Evolutionary conservation across 2,113 vertebrate genomes (phyloP), one percentile per base, ranked within the genome.

Genomic region (Rana temporaria): DNA sequence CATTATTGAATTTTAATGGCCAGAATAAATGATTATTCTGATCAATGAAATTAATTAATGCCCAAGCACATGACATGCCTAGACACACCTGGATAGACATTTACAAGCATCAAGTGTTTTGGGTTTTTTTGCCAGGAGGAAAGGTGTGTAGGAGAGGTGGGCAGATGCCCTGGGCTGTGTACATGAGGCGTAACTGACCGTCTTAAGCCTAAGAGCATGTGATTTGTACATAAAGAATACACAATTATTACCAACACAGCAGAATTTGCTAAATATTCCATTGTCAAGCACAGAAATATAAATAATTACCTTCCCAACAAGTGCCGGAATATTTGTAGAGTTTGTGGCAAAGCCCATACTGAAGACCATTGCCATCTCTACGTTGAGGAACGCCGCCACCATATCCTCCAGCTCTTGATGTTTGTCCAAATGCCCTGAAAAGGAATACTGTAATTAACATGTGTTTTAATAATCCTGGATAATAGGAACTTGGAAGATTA

Each of bases 271-370:
- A n/a, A 38, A 8, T 38, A 4, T 38, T 38, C 6, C 34, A 60
- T 11, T 14, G 18, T 60, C 18, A n/a, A 60, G 18, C 4, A 60
- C 42, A 12, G 59, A 60, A 9, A 19, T 6, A 4, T 1, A 60
- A 11, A 60, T 1, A 22, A 24, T 32, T 77, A 98, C 97, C 95
- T 97, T 98, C 77, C 96, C 96, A 87, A 97, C 96, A 53, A 98
- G 90, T 78, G 95, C 95, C 66, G 97, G 96, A 72, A 98, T 98
- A 88, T 98, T 98, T 94, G 96, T 98, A 0, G 96, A 95, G 88
- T 98, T 98, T 42, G 96, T 97, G 84, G 97, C 97, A 34, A 98
- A 98, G 70, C 97, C 97, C 97, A 98, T 98, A 34, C 97, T 96
- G 81, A 95, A 97, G 6, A 91, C 90, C 95, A 98, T 94, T 56